phyloP scores from a whole-genome alignment of 2,888 invertebrate species.

The Ectobius pallidus region DNA sequence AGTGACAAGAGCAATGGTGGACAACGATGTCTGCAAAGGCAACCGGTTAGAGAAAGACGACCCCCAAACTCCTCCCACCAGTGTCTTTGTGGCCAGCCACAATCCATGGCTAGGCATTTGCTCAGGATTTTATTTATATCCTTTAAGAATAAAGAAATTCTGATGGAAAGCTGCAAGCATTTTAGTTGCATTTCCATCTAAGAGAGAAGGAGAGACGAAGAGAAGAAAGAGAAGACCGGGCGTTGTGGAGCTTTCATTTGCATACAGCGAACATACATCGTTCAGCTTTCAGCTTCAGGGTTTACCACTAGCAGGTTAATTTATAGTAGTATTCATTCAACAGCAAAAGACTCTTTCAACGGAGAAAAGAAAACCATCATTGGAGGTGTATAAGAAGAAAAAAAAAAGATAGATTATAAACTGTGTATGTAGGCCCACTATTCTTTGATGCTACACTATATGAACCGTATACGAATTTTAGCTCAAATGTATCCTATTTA shows the following conservation, averaged over 20 bases:
- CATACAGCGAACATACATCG: constrained; percentile 28
- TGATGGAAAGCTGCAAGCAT: constrained; percentile 34
- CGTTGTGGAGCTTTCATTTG: constrained; percentile 15
- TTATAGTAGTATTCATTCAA: constrained; percentile 21
- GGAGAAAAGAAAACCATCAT: not conserved
- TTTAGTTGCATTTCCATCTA: constrained; percentile 29
- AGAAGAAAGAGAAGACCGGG: not conserved
- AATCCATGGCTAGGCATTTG: constrained; percentile 11
- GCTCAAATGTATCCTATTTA: no score
- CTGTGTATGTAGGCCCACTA: constrained; percentile 15
- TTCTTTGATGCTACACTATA: no score
- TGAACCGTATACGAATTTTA: no score
- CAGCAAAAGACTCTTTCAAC: constrained; percentile 25
- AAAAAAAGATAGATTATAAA: constrained; percentile 17
- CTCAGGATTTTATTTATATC: constrained; percentile 13
- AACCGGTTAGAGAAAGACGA: constrained; percentile 36
- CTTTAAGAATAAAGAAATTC: constrained; percentile 28
- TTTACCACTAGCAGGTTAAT: constrained; percentile 29
- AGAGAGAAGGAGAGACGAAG: not conserved
- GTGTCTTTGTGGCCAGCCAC: constrained; percentile 4
- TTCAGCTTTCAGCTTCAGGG: constrained; percentile 10
- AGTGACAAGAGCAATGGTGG: constrained; percentile 20
- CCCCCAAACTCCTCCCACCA: constrained; percentile 30
- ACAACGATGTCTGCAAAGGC: not conserved
- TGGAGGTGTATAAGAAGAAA: not conserved